Evolutionary conservation across 2,888 invertebrate species (phyloP), one percentile per base, ranked within the genome.

Genomic region (Oligia fasciuncula): DNA sequence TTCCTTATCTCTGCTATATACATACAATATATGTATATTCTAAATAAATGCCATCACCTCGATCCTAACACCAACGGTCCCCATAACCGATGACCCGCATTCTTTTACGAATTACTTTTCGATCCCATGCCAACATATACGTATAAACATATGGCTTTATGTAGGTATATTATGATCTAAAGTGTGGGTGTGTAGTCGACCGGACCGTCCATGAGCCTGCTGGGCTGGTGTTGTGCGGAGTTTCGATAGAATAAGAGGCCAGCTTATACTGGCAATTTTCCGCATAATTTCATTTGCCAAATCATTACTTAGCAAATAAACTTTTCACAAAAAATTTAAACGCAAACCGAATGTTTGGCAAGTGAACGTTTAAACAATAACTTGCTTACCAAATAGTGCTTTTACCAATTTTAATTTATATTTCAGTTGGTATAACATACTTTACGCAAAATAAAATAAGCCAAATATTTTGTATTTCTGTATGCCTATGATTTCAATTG

Each of bases 71-170:
- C 79, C 77, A 72, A 29, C 71, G 80, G 67, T 11, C 43, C 51
- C 79, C 83, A 79, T 81, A 82, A 80, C 79, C 79, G 72, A 81
- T 80, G 77, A 79, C 85, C 71, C 80, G 75, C 80, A 88, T 88
- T 88, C 83, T 76, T 82, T 78, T 40, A 74, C 70, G 76, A 76
- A 85, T 79, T 77, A 76, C 73, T 87, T 78, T 81, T 65, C 54
- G 87, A 79, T 76, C 75, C 62, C 65, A 73, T 67, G 46, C 62
- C 60, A n/a, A 19, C 49, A n/a, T n/a, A 8, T 46, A 51, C 35
- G 35, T 49, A 9, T 68, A 29, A 13, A 23, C 19, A 14, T 46
- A 8, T n/a, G 23, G 35, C n/a, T 65, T 19, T 23, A 66, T 29
- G 43, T 66, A 29, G 29, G n/a, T 14, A 9, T 46, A 29, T 75